phyloP scores from a whole-genome alignment of 2,797 vertebrate species.

The Vespertilio murinus region DNA sequence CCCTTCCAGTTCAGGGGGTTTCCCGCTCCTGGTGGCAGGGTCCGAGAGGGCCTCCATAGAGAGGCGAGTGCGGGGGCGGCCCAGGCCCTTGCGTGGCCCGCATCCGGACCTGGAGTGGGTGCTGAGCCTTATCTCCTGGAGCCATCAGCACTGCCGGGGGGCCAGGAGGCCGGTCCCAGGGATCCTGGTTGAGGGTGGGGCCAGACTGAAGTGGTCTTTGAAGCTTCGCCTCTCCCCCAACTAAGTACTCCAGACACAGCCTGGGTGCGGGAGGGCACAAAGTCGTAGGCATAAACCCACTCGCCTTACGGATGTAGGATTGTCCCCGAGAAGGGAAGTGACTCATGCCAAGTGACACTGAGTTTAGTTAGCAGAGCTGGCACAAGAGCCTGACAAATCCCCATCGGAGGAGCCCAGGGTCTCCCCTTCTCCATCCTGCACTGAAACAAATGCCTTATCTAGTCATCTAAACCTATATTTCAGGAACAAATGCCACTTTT shows the following conservation, averaged over 20 bases:
- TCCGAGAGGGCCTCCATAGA: not conserved
- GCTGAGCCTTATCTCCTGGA: not conserved
- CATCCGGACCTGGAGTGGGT: not conserved
- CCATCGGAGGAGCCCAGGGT: not conserved
- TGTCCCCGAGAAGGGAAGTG: constrained; percentile 44
- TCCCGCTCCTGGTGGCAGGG: not conserved
- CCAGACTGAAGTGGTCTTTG: not conserved
- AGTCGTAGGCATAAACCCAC: constrained; percentile 3
- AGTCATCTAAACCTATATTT: not conserved
- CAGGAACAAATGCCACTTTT: not conserved
- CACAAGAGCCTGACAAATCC: not conserved
- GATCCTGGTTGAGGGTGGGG: not conserved
- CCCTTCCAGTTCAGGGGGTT: not conserved
- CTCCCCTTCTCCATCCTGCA: not conserved
- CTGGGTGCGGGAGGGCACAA: not conserved
- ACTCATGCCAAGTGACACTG: constrained; percentile 54
- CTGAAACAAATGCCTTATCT: not conserved
- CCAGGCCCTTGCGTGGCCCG: fast-evolving
- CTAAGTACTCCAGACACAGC: not conserved
- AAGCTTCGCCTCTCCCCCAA: not conserved
- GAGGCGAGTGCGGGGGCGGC: not conserved
- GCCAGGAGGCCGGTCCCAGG: not conserved
- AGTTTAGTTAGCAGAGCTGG: not conserved
- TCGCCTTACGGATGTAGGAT: not conserved
- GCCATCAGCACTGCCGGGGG: not conserved